These are phyloP conservation scores for Bergia sp. DNA, from an alignment of 92 coral and sea anemone genomes.

Conservation along the genomic window DNA sequence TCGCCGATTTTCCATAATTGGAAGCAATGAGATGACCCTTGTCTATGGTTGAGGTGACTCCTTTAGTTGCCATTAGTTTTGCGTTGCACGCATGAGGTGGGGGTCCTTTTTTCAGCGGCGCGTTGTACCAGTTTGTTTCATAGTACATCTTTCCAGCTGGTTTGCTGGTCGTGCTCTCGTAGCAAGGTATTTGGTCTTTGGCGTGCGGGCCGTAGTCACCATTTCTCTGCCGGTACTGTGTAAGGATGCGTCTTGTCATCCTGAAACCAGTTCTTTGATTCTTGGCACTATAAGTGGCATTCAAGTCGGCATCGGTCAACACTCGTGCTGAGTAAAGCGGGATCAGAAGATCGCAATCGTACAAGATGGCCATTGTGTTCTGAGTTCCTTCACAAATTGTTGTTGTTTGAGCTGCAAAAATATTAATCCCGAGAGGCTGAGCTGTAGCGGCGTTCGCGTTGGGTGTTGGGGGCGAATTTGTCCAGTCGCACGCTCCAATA, in stretches of 20 bases:
- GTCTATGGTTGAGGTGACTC: not conserved
- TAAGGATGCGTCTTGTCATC: not conserved
- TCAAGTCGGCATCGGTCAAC: not conserved
- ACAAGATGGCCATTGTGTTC: not conserved
- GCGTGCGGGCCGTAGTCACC: not conserved
- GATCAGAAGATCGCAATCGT: not conserved
- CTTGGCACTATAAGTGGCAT: not conserved
- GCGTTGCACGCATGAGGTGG: not conserved
- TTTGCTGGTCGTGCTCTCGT: not conserved
- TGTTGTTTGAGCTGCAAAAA: not conserved
- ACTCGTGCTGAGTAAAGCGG: not conserved
- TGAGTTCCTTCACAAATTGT: not conserved
- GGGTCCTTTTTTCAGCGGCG: not conserved
- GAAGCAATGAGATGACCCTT: slow-evolving; percentile 13
- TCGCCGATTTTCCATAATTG: slow-evolving; percentile 8
- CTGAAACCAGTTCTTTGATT: not conserved
- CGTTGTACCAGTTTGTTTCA: not conserved
- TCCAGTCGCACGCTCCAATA: no score
- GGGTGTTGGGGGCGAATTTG: no score
- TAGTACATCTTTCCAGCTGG: not conserved
- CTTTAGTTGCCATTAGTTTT: not conserved
- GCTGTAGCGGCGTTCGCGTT: no score
- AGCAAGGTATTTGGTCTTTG: not conserved
- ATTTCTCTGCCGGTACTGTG: not conserved
- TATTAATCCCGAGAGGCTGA: no score